phyloP scores from a whole-genome alignment of 1,140 invertebrate genomes.

The Metopolophium dirhodum region DNA sequence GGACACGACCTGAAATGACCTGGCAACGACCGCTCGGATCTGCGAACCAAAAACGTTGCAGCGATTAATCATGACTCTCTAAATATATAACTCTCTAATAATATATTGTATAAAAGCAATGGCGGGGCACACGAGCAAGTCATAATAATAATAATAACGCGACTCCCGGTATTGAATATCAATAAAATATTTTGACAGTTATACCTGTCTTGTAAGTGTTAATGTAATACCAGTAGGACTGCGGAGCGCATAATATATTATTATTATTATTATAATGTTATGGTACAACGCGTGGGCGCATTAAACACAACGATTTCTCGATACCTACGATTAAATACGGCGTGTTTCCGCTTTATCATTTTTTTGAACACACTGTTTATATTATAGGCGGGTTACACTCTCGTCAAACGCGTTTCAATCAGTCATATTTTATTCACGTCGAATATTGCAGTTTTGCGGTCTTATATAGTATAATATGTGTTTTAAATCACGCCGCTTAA shows the following conservation, averaged over 20 bases:
- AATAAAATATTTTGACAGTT: constrained; percentile 32
- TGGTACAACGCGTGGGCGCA: background rate
- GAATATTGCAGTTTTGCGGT: background rate
- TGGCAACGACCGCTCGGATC: background rate
- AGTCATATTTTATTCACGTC: background rate
- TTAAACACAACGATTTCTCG: background rate
- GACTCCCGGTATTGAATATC: background rate
- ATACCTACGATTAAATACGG: background rate
- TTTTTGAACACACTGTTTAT: background rate
- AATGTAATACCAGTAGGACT: background rate
- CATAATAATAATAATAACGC: background rate
- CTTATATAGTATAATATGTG: background rate
- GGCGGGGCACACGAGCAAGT: background rate
- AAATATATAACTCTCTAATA: too few species aligned
- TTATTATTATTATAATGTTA: background rate
- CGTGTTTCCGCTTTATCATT: background rate
- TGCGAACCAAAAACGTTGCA: background rate
- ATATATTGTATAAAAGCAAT: background rate
- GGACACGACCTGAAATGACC: background rate
- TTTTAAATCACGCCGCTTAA: background rate
- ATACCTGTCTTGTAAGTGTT: background rate
- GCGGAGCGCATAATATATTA: background rate
- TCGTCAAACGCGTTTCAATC: background rate
- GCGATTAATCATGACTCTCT: background rate
- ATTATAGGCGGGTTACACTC: background rate